These are phyloP conservation scores for Boulengeromyrus knoepffleri DNA, from an alignment of 2,113 vertebrate genomes.

Conservation along the genomic window DNA sequence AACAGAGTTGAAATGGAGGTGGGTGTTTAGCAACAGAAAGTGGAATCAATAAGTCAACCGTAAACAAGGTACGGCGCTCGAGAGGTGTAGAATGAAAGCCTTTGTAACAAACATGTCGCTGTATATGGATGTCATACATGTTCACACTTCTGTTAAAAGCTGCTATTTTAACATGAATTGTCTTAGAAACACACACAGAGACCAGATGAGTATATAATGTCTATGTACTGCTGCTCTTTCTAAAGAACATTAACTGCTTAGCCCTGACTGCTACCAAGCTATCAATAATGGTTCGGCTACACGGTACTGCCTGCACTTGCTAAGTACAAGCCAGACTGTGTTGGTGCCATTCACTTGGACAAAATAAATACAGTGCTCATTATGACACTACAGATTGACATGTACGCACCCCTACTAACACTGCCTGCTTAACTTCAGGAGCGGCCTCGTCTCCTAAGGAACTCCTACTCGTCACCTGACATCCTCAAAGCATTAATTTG, in stretches of 20 bases:
- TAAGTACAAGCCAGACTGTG: neutral
- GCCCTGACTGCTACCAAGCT: neutral
- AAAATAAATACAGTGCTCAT: neutral
- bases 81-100: neutral
- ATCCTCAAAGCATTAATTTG: neutral
- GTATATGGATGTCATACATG: neutral
- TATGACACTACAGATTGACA: neutral
- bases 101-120: neutral
- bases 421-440: neutral
- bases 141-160: neutral
- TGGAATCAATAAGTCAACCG: conserved; percentile 6
- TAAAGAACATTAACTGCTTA: neutral
- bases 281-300: neutral
- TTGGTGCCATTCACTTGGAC: neutral
- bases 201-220: neutral
- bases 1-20: neutral
- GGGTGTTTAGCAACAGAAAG: conserved; percentile 4
- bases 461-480: neutral
- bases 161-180: neutral
- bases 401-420: neutral
- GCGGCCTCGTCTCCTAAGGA: neutral
- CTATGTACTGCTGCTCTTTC: neutral
- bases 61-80: neutral
- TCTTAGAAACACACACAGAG: neutral
- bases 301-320: neutral